Conservation (phyloP, 92 coral and sea anemone genomes). For the Meandrina meandrites region DNA sequence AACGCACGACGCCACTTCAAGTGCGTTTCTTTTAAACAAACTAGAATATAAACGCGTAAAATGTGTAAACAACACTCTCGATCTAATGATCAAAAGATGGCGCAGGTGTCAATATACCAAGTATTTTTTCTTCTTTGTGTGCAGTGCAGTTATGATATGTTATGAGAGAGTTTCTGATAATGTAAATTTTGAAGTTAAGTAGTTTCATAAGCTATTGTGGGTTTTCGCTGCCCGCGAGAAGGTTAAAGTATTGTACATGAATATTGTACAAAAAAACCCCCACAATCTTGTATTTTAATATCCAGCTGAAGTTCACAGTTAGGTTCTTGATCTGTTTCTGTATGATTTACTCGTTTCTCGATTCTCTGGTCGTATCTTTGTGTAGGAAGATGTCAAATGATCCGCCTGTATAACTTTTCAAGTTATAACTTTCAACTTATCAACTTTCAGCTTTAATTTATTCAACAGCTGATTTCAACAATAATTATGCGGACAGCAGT, state of each 20-base stretch:
- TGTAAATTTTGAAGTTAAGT: background rate
- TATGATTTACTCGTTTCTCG: background rate
- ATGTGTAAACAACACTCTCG: constrained; percentile 1
- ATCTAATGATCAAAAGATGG: constrained; percentile 1
- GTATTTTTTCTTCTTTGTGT: background rate
- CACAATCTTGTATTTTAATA: no score
- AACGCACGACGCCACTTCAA: background rate
- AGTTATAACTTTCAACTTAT: background rate
- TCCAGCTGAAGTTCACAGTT: background rate
- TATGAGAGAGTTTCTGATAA: background rate
- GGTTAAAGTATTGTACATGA: background rate
- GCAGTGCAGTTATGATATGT: background rate
- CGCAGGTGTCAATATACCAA: background rate
- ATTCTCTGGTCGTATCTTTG: background rate
- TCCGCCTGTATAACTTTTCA: background rate
- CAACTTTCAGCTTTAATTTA: no score
- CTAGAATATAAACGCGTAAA: background rate
- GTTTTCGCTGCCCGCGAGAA: background rate
- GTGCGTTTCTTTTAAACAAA: background rate
- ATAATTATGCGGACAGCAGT: constrained; percentile 18
- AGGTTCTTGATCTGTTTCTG: background rate
- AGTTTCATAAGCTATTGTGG: background rate
- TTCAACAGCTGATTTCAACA: background rate
- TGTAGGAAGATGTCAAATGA: background rate
- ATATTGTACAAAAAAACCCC: no score